Percentiles rank a stretch among this genome's conserved stretches.
Evolutionary conservation across 2,888 invertebrate species (phyloP).

Genomic region (Limnephilus auricula): DNA sequence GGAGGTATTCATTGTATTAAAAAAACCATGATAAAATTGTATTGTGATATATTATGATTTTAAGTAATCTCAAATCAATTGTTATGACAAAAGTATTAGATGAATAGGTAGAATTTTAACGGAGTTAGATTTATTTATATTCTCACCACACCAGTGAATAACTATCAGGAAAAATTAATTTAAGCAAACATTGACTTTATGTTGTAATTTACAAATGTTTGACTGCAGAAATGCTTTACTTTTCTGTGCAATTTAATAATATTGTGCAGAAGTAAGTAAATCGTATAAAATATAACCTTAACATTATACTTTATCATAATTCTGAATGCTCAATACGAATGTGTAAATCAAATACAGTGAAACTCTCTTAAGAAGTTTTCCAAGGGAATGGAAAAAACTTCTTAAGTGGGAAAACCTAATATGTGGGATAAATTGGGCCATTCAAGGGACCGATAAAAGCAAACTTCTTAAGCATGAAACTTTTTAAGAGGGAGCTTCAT

Average conservation of each 20-base stretch:
- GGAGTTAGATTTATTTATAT: neutral
- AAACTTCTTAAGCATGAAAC: too few species aligned
- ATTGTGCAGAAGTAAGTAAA: neutral
- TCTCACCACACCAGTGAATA: neutral
- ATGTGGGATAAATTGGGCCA: too few species aligned
- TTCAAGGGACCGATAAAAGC: too few species aligned
- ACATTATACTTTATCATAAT: neutral
- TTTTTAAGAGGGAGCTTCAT: too few species aligned
- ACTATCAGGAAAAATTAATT: neutral
- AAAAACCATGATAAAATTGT: constrained; percentile 29
- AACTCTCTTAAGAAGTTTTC: too few species aligned
- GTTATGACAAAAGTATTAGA: constrained; percentile 35
- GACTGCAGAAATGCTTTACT: neutral
- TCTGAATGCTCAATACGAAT: too few species aligned
- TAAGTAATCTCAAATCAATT: constrained; percentile 20
- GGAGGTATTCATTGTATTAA: neutral
- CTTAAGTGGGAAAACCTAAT: too few species aligned
- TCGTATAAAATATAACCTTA: neutral
- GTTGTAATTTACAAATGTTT: neutral
- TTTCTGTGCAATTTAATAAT: neutral
- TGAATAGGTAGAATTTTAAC: neutral
- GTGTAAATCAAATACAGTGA: too few species aligned
- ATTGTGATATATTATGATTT: constrained; percentile 44
- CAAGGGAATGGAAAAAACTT: too few species aligned
- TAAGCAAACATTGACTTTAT: neutral